A percentile compares a stretch with the other conserved stretches of the same genome.
Conservation (phyloP, 2,888 invertebrate genomes). For the Drosophila mimetica region DNA sequence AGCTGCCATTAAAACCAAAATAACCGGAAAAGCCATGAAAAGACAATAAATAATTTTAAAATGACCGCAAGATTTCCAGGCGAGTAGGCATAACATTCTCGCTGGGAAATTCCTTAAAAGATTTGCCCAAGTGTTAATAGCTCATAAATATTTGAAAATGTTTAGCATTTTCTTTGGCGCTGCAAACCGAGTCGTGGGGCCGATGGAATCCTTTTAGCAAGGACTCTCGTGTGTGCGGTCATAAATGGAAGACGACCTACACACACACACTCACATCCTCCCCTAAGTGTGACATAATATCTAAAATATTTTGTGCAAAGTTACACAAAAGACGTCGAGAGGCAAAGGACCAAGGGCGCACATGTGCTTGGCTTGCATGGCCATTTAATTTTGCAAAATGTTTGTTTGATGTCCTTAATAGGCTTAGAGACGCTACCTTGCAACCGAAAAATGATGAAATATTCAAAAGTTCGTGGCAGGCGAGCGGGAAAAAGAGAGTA, state of each 20-base stretch:
- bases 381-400: conserved; percentile 80
- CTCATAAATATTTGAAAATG: conserved; percentile 80
- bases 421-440: conserved; percentile 67
- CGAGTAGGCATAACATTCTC: conserved; percentile 20
- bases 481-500: neutral
- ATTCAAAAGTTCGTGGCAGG: conserved; percentile 63
- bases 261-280: conserved; percentile 44
- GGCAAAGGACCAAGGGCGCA: conserved; percentile 42
- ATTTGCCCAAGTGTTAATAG: conserved; percentile 75
- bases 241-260: conserved; percentile 62
- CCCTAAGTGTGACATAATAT: conserved; percentile 81
- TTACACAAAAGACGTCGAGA: conserved; percentile 64
- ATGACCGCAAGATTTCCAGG: conserved; percentile 32
- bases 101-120: conserved; percentile 41
- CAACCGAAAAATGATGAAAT: conserved; percentile 66
- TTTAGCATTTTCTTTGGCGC: conserved; percentile 69
- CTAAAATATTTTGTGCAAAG: conserved; percentile 77
- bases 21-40: conserved; percentile 42
- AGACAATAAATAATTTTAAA: conserved; percentile 45
- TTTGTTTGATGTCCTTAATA: conserved; percentile 80
- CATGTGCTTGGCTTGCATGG: conserved; percentile 78
- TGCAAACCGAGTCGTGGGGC: conserved; percentile 21
- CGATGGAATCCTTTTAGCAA: conserved; percentile 39
- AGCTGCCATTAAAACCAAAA: conserved; percentile 37
- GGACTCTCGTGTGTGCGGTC: conserved; percentile 45